These are phyloP conservation scores for Drosophila ohnishii DNA, from an alignment of 1,140 invertebrate species.

Conservation along the genomic window DNA sequence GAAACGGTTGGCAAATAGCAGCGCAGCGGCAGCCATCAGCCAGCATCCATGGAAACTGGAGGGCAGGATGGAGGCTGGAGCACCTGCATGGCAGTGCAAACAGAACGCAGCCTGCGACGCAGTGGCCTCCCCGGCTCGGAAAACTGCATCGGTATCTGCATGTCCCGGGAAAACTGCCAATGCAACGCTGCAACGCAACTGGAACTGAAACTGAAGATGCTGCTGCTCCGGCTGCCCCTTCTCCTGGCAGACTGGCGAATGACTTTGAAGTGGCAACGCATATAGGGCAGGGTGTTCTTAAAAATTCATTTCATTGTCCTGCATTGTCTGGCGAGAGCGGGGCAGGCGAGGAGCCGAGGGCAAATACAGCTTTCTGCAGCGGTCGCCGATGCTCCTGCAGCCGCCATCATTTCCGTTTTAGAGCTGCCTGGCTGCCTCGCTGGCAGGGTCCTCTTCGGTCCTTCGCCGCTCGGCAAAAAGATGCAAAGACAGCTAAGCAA, in stretches of 20 bases:
- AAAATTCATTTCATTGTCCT: constrained; percentile 81
- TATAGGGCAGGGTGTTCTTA: constrained; percentile 79
- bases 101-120: constrained; percentile 62
- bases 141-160: constrained; percentile 56
- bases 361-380: constrained; percentile 78
- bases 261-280: constrained; percentile 79
- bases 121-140: constrained; percentile 28
- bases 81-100: constrained; percentile 75
- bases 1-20: constrained; percentile 76
- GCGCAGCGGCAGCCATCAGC: constrained; percentile 38
- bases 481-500: constrained; percentile 82
- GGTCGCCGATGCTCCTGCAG: constrained; percentile 59
- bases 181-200: constrained; percentile 24
- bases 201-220: constrained; percentile 61
- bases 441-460: constrained; percentile 51
- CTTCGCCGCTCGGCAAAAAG: constrained; percentile 63
- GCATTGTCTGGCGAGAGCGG: constrained; percentile 67
- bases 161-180: constrained; percentile 60
- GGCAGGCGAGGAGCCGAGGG: constrained; percentile 44
- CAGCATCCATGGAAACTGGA: constrained; percentile 68
- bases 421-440: constrained; percentile 50
- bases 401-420: constrained; percentile 81
- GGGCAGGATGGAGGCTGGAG: constrained; percentile 31
- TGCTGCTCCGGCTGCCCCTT: constrained; percentile 18
- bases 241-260: constrained; percentile 49